Evolutionary conservation across 1,140 invertebrate genomes (phyloP), one percentile per base, ranked within the genome.

Genomic region (Cydia strobilella): DNA sequence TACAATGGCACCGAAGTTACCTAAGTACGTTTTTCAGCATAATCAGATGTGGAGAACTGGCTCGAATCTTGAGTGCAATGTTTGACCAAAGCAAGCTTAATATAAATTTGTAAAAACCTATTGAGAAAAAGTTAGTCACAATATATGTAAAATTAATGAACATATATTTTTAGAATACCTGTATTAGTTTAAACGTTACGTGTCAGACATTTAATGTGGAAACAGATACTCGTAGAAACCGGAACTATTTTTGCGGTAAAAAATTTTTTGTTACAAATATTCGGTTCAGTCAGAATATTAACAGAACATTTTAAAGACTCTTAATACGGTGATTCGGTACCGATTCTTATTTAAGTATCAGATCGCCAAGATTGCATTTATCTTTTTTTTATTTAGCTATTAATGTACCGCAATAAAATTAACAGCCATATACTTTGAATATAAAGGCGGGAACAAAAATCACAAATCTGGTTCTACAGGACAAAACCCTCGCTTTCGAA

Each of bases 401-500:
- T n/a, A 15, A 10, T 10, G 20, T 23, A 23, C 15, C 4, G 20
- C 18, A 23, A 23, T 20, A 59, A 18, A 59, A 59, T 59, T 20
- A 3, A 23, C 18, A 20, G 18, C 54, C 18, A 59, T 0, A 23
- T 23, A 59, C 6, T 23, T 59, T 59, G 54, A 59, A 31, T 31
- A 65, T 27, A 27, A 65, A 65, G n/a, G 9, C 65, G 35, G 5
- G 65, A 39, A 69, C 65, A 20, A 23, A 69, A 69, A 42, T 69
- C 31, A 69, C 35, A 69, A 80, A 80, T 85, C 80, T 82, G 84
- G 82, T 86, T 85, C 79, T 78, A 73, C 82, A 79, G 84, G 31
- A 87, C 84, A 87, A 87, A 84, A 84, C 80, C 80, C 79, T 82
- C 75, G 84, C 85, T 89, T 89, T 89, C 86, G 72, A 89, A 89